Evolutionary conservation across 1,140 invertebrate species (phyloP).

Genomic region (Caenorhabditis brenneri): DNA sequence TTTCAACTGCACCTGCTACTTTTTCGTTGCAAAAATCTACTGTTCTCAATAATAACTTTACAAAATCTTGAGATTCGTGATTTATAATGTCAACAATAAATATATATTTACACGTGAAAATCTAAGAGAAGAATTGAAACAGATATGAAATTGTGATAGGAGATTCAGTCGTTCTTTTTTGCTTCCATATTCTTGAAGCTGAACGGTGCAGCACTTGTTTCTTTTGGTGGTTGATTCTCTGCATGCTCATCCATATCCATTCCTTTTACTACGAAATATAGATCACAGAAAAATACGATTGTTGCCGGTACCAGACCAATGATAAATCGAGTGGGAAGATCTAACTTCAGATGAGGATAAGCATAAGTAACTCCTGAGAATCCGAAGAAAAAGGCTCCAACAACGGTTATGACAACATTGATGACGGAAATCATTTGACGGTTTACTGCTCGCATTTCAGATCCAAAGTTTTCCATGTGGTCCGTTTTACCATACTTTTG

Average conservation of each 20-base stretch:
- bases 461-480: constrained; percentile 60
- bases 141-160: background rate
- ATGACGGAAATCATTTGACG: constrained; percentile 72
- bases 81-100: background rate
- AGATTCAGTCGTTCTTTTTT: background rate
- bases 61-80: background rate
- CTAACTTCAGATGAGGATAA: constrained; percentile 63
- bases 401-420: constrained; percentile 73
- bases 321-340: constrained; percentile 71
- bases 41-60: background rate
- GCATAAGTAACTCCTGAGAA: constrained; percentile 66
- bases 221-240: background rate
- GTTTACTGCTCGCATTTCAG: constrained; percentile 71
- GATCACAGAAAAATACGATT: constrained; percentile 74
- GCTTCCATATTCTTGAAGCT: constrained; percentile 36
- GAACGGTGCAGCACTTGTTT: background rate
- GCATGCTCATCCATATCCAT: constrained; percentile 59
- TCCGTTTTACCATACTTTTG: constrained; percentile 58
- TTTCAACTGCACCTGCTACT: background rate
- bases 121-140: background rate
- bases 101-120: background rate
- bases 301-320: constrained; percentile 72
- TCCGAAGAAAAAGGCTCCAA: constrained; percentile 73
- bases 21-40: background rate
- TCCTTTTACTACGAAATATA: constrained; percentile 73